phyloP scores from a whole-genome alignment of 2,113 vertebrate species.

The Guaruba guarouba region DNA sequence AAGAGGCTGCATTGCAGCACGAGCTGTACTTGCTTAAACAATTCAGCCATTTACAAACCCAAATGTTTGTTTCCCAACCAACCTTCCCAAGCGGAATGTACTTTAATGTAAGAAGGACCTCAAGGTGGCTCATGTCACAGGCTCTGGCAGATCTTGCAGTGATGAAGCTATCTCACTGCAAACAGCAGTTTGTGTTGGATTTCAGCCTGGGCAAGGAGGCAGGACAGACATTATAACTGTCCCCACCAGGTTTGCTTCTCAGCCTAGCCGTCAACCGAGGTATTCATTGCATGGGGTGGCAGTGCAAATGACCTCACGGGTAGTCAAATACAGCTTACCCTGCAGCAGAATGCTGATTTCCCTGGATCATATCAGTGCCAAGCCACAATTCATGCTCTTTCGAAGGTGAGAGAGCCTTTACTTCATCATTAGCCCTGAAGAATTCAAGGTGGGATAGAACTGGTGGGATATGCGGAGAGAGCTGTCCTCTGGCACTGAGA shows the following conservation, averaged over 20 bases:
- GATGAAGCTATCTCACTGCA: background rate
- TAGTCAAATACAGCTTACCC: background rate
- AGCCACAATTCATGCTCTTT: accelerated
- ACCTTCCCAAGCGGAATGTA: background rate
- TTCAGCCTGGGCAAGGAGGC: background rate
- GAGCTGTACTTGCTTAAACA: background rate
- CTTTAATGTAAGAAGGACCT: background rate
- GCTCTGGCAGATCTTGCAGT: background rate
- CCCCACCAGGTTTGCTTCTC: background rate
- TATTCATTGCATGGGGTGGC: background rate
- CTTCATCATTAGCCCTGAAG: background rate
- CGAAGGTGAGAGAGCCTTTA: background rate
- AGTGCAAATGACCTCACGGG: background rate
- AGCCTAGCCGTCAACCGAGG: accelerated
- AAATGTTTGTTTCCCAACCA: background rate
- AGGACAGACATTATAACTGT: background rate
- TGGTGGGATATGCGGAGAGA: background rate
- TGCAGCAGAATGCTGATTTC: background rate
- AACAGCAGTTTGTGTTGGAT: background rate
- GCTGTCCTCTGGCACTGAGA: background rate
- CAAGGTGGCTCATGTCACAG: background rate
- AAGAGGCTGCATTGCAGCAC: background rate
- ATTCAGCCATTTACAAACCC: background rate
- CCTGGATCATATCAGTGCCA: background rate
- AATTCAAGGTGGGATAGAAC: background rate